Evolutionary conservation across 2,888 invertebrate genomes (phyloP), one percentile per base, ranked within the genome.

Genomic region (Chironomus tentans): DNA sequence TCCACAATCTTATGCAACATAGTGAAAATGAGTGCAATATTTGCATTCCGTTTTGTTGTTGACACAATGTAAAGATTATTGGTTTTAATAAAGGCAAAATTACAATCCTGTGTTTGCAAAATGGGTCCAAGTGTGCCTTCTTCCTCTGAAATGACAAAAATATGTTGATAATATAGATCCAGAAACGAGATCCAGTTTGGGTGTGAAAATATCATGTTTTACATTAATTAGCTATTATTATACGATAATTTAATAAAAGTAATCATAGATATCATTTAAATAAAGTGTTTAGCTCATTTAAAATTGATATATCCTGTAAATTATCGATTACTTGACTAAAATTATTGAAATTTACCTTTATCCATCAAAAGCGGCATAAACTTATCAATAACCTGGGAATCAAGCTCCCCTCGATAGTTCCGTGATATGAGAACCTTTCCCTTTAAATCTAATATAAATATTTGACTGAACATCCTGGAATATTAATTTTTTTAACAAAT

Each of bases 321-420:
- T 56, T 56, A 56, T 56, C 2, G 56, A 15, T 18, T 18, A 56
- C 18, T 56, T 18, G 2, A 4, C 5, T 50, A 3, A 56, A 46
- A 38, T 68, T 4, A 15, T 15, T 6, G 15, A 56, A 3, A 28
- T 28, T 56, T 61, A 71, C 71, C 71, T 79, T 94, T 93, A 80
- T 99, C 98, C 94, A 98, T 96, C 61, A 98, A 86, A 76, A 97
- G 85, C 0, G 97, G 95, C 95, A 98, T 97, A 82, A 99, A 99
- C 83, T 98, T 98, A 82, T 99, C 98, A 79, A 98, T 97, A 21
- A 95, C 92, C 3, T 93, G 91, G 86, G 96, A 90, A 83, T 99
- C 98, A 77, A 98, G 95, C 86, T 98, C 98, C 5, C 98, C 98
- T 22, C 98, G 90, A 84, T 99, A 99, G 83, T 97, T 98, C 77